Percentiles rank a stretch among this genome's conserved stretches.
Conservation (phyloP, 2,888 invertebrate species). For the Xestia rhomboidea region DNA sequence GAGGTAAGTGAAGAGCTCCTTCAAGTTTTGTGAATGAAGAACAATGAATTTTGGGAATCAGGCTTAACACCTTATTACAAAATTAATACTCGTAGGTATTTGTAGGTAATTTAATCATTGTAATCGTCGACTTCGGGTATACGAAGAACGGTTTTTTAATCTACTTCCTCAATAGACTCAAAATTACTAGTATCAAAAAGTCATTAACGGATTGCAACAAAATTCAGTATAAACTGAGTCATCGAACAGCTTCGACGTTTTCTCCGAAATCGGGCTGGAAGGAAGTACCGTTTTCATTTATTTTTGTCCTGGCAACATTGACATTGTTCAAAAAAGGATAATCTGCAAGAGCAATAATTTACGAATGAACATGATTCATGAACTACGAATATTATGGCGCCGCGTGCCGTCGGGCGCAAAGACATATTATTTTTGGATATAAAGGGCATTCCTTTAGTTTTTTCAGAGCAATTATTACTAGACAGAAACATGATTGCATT, state of each 20-base stretch:
- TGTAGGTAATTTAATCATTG: background rate
- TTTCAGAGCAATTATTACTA: background rate
- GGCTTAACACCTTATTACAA: background rate
- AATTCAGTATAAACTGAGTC: constrained; percentile 53
- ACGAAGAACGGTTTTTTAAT: background rate
- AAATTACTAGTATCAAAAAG: constrained; percentile 29
- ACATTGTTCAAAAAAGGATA: constrained; percentile 43
- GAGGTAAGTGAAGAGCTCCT: background rate
- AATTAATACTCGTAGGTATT: background rate
- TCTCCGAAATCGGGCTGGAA: constrained; percentile 52
- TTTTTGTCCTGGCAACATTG: constrained; percentile 48
- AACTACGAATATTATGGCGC: constrained; percentile 8
- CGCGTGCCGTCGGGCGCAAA: background rate
- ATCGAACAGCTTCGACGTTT: constrained; percentile 43
- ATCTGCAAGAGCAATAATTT: constrained; percentile 41
- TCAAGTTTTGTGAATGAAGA: constrained; percentile 2
- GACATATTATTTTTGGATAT: constrained; percentile 7
- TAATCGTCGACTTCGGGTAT: background rate
- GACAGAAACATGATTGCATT: background rate
- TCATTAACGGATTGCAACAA: constrained; percentile 29
- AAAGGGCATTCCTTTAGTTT: constrained; percentile 1
- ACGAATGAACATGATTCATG: constrained; percentile 53
- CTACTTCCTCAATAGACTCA: background rate
- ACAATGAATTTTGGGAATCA: background rate
- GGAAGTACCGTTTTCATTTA: constrained; percentile 56